A percentile compares a stretch with the other conserved stretches of the same genome.
Evolutionary conservation across 2,888 invertebrate genomes (phyloP).

Genomic region (Ectemnius continuus): DNA sequence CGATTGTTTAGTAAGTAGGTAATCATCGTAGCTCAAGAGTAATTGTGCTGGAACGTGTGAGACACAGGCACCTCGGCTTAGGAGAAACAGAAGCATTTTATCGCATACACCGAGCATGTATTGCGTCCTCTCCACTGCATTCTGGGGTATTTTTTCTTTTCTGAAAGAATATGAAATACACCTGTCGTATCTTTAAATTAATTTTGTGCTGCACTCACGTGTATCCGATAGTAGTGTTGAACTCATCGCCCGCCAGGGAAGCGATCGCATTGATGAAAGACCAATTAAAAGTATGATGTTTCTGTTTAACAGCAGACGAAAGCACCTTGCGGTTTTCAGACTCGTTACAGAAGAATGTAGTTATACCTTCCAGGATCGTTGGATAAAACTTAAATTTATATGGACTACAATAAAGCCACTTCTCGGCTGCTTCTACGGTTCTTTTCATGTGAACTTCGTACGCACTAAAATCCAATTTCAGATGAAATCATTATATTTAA

Average conservation of each 20-base stretch:
- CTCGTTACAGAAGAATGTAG: slow-evolving; percentile 47
- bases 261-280: slow-evolving; percentile 37
- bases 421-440: slow-evolving; percentile 69
- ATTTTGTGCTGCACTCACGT: slow-evolving; percentile 22
- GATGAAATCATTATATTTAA: background rate
- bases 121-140: slow-evolving; percentile 55
- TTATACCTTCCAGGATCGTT: slow-evolving; percentile 54
- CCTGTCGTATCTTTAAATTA: background rate
- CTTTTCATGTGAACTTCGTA: slow-evolving; percentile 62
- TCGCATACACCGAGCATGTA: slow-evolving; percentile 71
- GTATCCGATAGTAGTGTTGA: slow-evolving; percentile 26
- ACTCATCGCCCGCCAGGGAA: slow-evolving; percentile 24
- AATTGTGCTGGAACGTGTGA: slow-evolving; percentile 75
- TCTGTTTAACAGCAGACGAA: background rate
- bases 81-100: slow-evolving; percentile 73
- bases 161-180: slow-evolving; percentile 4
- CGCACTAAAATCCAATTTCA: background rate
- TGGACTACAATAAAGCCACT: slow-evolving; percentile 74
- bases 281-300: background rate
- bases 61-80: slow-evolving; percentile 71
- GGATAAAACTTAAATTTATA: slow-evolving; percentile 62
- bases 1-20: slow-evolving; percentile 53
- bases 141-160: slow-evolving; percentile 54
- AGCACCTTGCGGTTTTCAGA: slow-evolving; percentile 25
- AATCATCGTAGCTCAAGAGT: slow-evolving; percentile 77